Evolutionary conservation across 1,140 invertebrate genomes (phyloP), one percentile per base, ranked within the genome.

Genomic region (Triops cancriformis): DNA sequence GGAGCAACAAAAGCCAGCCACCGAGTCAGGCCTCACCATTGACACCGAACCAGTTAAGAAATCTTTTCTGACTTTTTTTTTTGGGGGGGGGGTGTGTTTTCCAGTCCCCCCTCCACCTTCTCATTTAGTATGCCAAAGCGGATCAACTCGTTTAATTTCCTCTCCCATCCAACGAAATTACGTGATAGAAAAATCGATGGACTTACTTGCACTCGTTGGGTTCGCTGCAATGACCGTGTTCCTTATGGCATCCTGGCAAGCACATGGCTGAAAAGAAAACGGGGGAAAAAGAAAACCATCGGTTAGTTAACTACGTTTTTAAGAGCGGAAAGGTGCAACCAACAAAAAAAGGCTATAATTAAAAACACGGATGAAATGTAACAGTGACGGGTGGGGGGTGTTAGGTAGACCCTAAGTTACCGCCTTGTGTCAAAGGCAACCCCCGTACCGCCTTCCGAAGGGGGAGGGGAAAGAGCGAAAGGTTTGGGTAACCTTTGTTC

Each of bases 141-240:
- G 14, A n/a, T 4, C 14, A n/a, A 23, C 51, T 64, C 10, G 0
- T 64, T 18, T 18, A n/a, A 23, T 64, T 64, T 64, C 31, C 41
- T 74, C 23, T 64, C 9, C 45, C 10, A 78, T 28, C 14, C 26
- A 79, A 78, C 27, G 23, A 26, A 72, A n/a, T 74, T 9, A 64
- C 37, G 18, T 45, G 43, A 7, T 45, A 7, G 18, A 64, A 9
- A 76, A 43, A 28, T 72, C 64, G 64, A 6, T 72, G 83, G 90
- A 96, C 94, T 94, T 89, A 97, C 95, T 89, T 90, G 93, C 96
- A 98, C 88, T 97, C 94, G 87, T 95, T 93, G 81, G 96, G 96
- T 84, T 90, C 89, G 82, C 89, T 90, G 88, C 96, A 98, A 85
- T 92, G 91, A 83, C 96, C 96, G 86, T 97, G 93, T 82, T 91